phyloP scores from a whole-genome alignment of 2,797 vertebrate genomes.

The Muscicapa striata region DNA sequence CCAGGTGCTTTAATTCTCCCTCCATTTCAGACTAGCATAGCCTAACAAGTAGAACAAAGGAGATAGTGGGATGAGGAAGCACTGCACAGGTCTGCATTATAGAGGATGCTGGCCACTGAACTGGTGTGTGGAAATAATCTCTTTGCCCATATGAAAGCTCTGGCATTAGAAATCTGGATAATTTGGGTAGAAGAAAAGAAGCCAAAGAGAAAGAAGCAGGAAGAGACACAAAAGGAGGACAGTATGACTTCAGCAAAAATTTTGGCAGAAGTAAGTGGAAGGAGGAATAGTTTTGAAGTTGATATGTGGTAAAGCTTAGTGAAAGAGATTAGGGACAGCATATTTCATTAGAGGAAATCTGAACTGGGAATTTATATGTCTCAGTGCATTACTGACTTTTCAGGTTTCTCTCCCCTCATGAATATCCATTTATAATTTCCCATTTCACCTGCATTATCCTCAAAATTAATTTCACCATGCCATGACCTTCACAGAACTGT shows the following conservation, averaged over 20 bases:
- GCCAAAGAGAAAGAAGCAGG: neutral
- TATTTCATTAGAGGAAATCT: neutral
- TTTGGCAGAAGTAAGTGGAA: neutral
- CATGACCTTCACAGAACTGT: neutral
- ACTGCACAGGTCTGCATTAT: neutral
- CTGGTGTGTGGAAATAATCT: neutral
- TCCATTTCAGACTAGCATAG: neutral
- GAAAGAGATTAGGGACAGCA: neutral
- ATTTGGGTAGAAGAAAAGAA: neutral
- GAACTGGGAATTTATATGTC: neutral
- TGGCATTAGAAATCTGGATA: neutral
- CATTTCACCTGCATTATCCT: neutral
- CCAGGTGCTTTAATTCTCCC: neutral
- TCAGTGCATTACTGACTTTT: neutral
- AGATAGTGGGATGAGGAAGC: neutral
- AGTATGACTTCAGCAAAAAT: neutral
- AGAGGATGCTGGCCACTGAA: neutral
- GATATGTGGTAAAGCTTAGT: neutral
- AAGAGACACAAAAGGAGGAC: neutral
- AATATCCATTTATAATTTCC: neutral
- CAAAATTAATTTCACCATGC: neutral
- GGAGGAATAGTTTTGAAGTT: neutral
- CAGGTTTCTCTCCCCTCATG: neutral
- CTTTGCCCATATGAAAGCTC: neutral
- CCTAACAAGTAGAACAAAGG: neutral